Base-by-base conservation (phyloP, 2,888 invertebrate genomes). In the Shargacucullia verbasci region DNA sequence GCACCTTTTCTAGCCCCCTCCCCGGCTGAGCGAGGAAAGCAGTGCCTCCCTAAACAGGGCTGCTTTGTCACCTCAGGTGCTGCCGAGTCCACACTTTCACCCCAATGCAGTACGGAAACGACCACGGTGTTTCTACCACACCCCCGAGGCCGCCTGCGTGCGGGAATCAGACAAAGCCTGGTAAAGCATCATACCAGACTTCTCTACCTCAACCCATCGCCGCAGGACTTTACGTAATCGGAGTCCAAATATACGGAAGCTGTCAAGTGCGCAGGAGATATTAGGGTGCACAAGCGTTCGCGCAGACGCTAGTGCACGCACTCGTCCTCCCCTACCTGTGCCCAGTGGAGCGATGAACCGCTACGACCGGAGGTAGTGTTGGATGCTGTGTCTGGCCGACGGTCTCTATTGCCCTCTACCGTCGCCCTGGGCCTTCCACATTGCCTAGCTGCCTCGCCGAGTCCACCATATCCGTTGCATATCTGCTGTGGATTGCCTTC, bases 41-140 rank as follows among this genome's bases (percentile, higher is more conserved):
- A 34, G 41, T 34, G 27, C 27, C 38, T 38, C 40, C 29, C 37
- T 50, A 27, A 35, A 45, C 39, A 38, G 43, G 55, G 59, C 62
- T 67, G 64, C 62, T 67, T 52, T 57, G 61, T 61, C 64, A 37
- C 35, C 12, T 10, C 0, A 15, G 48, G 63, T 64, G 73, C 67
- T 73, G 60, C 66, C 72, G 58, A 67, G 48, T 47, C 52, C 5
- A 39, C 55, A 2, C 59, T 66, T 60, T 68, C 34, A 11, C 14
- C 58, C 63, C 57, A 50, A 8, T 58, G 50, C 61, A 64, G 20
- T 1, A 50, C 41, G 38, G 14, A 63, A 72, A 50, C 70, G 69
- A 69, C 68, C 70, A 68, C 64, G 31, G 31, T 31, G 31, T 31
- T 10, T 31, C 27, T 27, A 27, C 8, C 31, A 38, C 52, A 31